These are phyloP conservation scores for Plebejus melissa DNA, from an alignment of 2,888 invertebrate genomes.

Conservation along the genomic window DNA sequence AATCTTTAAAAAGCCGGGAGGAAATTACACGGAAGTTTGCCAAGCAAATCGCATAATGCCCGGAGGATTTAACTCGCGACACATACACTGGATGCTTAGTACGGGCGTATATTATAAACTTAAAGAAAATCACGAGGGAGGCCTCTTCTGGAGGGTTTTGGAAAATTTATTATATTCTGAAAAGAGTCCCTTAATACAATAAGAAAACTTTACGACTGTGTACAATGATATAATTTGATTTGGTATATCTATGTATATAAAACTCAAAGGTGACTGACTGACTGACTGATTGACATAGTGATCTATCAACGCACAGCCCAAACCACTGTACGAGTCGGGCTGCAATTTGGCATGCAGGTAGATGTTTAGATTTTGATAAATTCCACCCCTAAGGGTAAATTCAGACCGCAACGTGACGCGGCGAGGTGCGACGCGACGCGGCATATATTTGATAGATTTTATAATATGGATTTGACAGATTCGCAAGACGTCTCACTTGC, in stretches of 20 bases:
- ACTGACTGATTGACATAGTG: too few species aligned
- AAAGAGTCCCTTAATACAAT: constrained; percentile 3
- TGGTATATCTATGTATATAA: neutral
- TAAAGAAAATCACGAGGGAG: constrained; percentile 29
- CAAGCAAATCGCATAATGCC: constrained; percentile 34
- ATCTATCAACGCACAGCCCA: too few species aligned
- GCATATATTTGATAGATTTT: too few species aligned
- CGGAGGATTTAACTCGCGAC: constrained; percentile 35
- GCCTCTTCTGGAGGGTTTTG: neutral
- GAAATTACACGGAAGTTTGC: constrained; percentile 36
- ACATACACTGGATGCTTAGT: constrained; percentile 34
- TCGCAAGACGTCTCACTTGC: too few species aligned
- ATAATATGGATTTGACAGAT: too few species aligned
- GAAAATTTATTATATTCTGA: neutral
- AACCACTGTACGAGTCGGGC: too few species aligned
- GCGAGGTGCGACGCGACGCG: too few species aligned
- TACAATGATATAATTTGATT: neutral
- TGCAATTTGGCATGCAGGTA: too few species aligned
- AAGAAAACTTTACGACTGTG: constrained; percentile 7
- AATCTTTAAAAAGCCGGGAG: constrained; percentile 36
- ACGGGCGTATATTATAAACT: constrained; percentile 34
- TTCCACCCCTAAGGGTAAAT: too few species aligned
- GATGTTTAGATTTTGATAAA: too few species aligned
- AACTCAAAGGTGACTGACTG: too few species aligned
- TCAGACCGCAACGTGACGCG: too few species aligned